Percentiles rank a stretch among this genome's conserved stretches.
phyloP scores from a whole-genome alignment of 2,797 vertebrate genomes.

The Malurus splendens region DNA sequence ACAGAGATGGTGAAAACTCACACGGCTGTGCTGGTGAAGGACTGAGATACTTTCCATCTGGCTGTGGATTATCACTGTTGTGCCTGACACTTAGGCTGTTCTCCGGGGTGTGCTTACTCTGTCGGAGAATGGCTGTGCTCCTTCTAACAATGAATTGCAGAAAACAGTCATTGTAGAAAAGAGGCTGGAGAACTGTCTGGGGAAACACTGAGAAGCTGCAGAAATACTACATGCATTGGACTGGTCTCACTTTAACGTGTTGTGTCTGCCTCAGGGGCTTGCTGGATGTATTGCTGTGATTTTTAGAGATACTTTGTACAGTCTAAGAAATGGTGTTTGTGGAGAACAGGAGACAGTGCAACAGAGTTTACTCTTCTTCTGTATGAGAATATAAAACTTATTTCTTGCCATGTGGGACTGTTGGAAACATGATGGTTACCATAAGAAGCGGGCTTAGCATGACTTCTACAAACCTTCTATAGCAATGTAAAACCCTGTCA shows the following conservation, averaged over 20 bases:
- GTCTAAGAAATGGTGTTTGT: not conserved
- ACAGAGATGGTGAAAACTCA: not conserved
- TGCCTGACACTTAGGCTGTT: not conserved
- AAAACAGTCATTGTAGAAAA: not conserved
- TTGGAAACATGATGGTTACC: not conserved
- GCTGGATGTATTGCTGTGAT: not conserved
- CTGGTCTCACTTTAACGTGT: not conserved
- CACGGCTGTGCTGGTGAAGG: not conserved
- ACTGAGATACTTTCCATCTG: not conserved
- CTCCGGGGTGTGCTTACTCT: not conserved
- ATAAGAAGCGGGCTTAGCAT: not conserved
- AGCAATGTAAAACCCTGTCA: not conserved
- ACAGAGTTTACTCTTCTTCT: not conserved
- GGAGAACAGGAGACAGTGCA: not conserved
- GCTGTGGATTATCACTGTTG: constrained; percentile 14
- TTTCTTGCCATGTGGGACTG: not conserved
- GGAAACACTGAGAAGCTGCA: not conserved
- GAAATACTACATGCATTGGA: not conserved
- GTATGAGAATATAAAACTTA: not conserved
- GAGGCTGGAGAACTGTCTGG: not conserved
- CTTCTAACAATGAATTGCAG: not conserved
- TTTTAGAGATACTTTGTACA: not conserved
- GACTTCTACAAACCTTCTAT: not conserved
- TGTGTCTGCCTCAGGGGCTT: not conserved
- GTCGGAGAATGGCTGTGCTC: not conserved